phyloP scores from a whole-genome alignment of 2,888 invertebrate genomes.

The Aphelenchoides bicaudatus region DNA sequence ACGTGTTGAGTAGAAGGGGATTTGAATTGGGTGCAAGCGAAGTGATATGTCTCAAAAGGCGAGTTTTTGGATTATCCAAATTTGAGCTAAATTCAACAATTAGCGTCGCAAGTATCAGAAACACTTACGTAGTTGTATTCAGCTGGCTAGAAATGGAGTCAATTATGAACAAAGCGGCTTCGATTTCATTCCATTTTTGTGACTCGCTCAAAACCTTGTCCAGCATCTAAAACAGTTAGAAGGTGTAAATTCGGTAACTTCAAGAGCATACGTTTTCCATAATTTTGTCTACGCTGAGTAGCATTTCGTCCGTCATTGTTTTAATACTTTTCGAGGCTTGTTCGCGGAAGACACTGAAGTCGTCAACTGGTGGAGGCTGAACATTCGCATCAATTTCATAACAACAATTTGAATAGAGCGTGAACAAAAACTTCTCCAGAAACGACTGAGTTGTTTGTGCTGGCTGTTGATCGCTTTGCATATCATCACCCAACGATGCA shows the following conservation, averaged over 20 bases:
- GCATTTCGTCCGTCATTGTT: background rate
- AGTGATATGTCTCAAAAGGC: background rate
- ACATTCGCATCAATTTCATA: slow-evolving; percentile 1
- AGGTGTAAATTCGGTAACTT: background rate
- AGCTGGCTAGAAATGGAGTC: background rate
- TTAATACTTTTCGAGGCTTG: background rate
- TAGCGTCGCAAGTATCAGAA: background rate
- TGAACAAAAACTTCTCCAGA: slow-evolving; percentile 14
- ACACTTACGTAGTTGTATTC: background rate
- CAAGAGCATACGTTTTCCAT: slow-evolving; percentile 8
- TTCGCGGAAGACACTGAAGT: background rate
- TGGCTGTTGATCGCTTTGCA: background rate
- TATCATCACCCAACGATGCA: slow-evolving; percentile 11
- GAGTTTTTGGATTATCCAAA: background rate
- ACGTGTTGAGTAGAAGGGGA: slow-evolving; percentile 1
- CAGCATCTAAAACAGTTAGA: slow-evolving; percentile 12
- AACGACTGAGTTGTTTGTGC: slow-evolving; percentile 6
- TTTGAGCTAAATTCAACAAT: background rate
- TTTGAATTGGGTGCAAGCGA: background rate
- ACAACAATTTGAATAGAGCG: background rate
- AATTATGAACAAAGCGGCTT: slow-evolving; percentile 14
- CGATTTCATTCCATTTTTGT: slow-evolving; percentile 11
- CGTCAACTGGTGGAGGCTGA: background rate
- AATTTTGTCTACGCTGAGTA: background rate
- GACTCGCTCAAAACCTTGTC: background rate